A percentile compares a stretch with the other conserved stretches of the same genome.
Evolutionary conservation across 2,113 vertebrate species (phyloP).

Genomic region (Aegithalos caudatus): DNA sequence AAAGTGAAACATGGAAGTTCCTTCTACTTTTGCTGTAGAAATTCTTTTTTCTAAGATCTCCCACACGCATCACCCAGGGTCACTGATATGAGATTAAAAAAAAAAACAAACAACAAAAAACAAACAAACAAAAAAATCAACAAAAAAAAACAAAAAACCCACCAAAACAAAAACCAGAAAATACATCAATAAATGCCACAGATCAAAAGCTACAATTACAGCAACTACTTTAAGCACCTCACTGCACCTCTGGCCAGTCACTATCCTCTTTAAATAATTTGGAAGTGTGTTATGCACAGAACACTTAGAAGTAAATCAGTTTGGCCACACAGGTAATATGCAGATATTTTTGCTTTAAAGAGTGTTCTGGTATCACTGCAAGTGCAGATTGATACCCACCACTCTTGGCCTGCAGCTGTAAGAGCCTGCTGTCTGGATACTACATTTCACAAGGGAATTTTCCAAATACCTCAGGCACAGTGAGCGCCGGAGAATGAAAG

Average conservation of each 20-base stretch:
- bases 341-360: neutral
- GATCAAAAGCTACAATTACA: neutral
- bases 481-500: neutral
- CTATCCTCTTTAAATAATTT: neutral
- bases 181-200: neutral
- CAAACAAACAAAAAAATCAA: too few relatives aligned
- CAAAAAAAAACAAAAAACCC: too few relatives aligned
- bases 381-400: neutral
- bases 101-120: neutral
- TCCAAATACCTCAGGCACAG: neutral
- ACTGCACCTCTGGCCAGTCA: neutral
- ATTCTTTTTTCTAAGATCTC: neutral
- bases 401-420: neutral
- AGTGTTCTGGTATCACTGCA: neutral
- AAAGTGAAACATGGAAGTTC: neutral
- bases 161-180: neutral
- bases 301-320: neutral
- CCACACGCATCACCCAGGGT: neutral
- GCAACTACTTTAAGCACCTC: neutral
- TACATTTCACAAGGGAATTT: neutral
- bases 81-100: accelerated
- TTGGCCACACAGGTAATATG: neutral
- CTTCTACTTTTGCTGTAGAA: neutral
- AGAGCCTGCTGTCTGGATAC: neutral
- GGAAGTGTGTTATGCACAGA: neutral